These are phyloP conservation scores for Saccopteryx leptura DNA, from an alignment of 2,113 vertebrate species.

Conservation along the genomic window DNA sequence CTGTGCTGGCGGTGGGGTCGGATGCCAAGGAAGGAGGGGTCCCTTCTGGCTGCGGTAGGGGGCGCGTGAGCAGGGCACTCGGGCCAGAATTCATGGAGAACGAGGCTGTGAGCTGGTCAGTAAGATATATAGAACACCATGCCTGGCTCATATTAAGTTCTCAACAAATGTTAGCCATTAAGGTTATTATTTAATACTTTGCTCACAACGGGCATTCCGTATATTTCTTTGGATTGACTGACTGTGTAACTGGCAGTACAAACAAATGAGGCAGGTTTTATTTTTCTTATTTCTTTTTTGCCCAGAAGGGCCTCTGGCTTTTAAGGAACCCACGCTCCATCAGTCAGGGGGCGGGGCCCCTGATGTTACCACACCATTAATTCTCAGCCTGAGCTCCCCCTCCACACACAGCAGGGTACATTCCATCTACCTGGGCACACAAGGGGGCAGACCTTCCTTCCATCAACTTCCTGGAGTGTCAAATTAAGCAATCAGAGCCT, in stretches of 20 bases:
- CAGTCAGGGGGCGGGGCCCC: background rate
- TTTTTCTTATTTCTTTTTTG: slow-evolving; percentile 49
- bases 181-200: slow-evolving; percentile 66
- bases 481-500: background rate
- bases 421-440: background rate
- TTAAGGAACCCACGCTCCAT: background rate
- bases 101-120: background rate
- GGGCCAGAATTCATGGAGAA: background rate
- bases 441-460: background rate
- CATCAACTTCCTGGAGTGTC: background rate
- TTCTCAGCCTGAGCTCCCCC: background rate
- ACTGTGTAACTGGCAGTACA: slow-evolving; percentile 38
- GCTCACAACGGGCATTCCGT: background rate
- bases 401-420: background rate
- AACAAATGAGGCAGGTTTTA: slow-evolving; percentile 65
- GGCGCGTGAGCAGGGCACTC: background rate
- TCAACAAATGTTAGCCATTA: slow-evolving; percentile 47
- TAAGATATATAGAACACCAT: background rate
- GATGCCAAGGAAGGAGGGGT: background rate
- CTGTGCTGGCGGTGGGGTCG: too few relatives aligned
- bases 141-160: slow-evolving; percentile 32
- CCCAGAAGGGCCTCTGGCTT: slow-evolving; percentile 1
- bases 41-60: background rate
- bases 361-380: accelerated
- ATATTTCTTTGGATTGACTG: slow-evolving; percentile 42